Evolutionary conservation across 2,888 invertebrate genomes (phyloP).

Genomic region (Eristalis arbustorum): DNA sequence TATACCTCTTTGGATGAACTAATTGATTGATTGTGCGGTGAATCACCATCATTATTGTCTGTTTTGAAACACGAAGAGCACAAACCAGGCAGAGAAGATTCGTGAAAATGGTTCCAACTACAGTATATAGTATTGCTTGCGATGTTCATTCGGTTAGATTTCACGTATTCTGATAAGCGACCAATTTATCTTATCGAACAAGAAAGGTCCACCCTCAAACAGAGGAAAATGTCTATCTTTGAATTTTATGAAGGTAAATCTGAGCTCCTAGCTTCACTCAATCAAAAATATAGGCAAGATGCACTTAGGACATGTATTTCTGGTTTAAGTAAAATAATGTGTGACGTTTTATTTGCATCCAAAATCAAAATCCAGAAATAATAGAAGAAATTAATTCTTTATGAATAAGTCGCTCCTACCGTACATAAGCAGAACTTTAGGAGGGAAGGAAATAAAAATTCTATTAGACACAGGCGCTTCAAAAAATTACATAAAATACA

Average conservation of each 20-base stretch:
- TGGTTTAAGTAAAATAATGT: slow-evolving; percentile 30
- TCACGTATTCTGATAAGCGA: not conserved
- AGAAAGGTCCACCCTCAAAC: slow-evolving; percentile 30
- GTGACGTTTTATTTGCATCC: slow-evolving; percentile 27
- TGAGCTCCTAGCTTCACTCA: slow-evolving; percentile 22
- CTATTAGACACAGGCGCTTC: slow-evolving; percentile 2
- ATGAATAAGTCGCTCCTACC: slow-evolving; percentile 2
- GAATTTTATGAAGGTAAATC: slow-evolving; percentile 42
- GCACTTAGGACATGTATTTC: slow-evolving; percentile 33
- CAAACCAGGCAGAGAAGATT: too few species aligned
- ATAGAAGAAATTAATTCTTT: slow-evolving; percentile 16
- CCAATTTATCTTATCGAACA: slow-evolving; percentile 6
- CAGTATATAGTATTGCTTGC: too few species aligned
- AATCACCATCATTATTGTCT: too few species aligned
- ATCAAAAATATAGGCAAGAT: slow-evolving; percentile 44
- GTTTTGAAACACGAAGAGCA: too few species aligned
- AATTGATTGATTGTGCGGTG: too few species aligned
- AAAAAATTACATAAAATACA: slow-evolving; percentile 4
- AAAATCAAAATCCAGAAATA: not conserved
- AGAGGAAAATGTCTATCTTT: slow-evolving; percentile 37
- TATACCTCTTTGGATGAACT: too few species aligned
- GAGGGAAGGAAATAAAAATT: slow-evolving; percentile 7
- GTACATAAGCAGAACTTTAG: slow-evolving; percentile 1
- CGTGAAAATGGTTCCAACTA: too few species aligned
- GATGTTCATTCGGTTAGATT: not conserved